A percentile compares a stretch with the other conserved stretches of the same genome.
Conservation (phyloP, 2,113 vertebrate genomes). For the Zosterops pallidus region DNA sequence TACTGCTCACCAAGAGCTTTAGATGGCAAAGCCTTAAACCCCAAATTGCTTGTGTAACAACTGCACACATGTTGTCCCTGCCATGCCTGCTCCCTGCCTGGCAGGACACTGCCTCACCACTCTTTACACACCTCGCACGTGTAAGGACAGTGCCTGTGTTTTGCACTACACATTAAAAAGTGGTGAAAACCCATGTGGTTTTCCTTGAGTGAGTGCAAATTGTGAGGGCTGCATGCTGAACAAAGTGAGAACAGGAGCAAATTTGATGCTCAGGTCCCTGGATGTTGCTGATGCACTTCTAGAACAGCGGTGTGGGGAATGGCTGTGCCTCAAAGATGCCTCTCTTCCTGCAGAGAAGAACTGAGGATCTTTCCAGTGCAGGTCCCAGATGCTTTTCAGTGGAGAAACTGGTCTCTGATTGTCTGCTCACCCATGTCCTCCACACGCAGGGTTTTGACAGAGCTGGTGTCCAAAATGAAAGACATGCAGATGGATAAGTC, state of each 20-base stretch:
- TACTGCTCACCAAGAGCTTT: not conserved
- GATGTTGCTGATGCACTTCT: not conserved
- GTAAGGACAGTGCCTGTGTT: not conserved
- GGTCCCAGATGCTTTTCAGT: not conserved
- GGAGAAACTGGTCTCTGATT: not conserved
- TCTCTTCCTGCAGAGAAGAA: not conserved
- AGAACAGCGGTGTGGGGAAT: not conserved
- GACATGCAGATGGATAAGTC: constrained; percentile 99
- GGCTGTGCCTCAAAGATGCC: not conserved
- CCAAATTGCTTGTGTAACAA: not conserved
- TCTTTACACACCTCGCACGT: not conserved
- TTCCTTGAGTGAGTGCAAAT: not conserved
- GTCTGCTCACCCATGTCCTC: not conserved
- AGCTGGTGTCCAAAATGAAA: constrained; percentile 97
- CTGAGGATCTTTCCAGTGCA: not conserved
- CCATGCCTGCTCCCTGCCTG: not conserved
- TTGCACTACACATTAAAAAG: not conserved
- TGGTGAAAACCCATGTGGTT: not conserved
- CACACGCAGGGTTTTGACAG: constrained; percentile 86
- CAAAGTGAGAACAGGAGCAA: not conserved
- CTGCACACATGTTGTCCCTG: rapidly evolving
- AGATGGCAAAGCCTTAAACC: not conserved
- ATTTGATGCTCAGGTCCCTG: not conserved
- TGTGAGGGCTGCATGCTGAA: not conserved
- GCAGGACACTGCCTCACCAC: not conserved